phyloP scores from a whole-genome alignment of 2,797 vertebrate genomes.

The Xenentodon cancila region DNA sequence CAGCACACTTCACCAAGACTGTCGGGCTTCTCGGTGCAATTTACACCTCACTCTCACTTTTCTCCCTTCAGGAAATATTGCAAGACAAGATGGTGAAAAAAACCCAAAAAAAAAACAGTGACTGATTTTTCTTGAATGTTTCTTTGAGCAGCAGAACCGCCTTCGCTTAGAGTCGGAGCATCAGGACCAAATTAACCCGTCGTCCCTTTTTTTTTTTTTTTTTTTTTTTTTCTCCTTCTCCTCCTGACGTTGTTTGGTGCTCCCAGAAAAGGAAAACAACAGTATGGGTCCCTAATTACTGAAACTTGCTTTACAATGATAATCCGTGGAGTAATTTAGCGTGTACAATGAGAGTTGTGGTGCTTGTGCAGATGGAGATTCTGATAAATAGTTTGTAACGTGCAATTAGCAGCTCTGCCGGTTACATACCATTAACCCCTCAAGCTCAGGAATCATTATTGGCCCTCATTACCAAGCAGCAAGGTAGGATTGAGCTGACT shows the following conservation, averaged over 20 bases:
- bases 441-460: constrained; percentile 96
- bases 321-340: constrained; percentile 99
- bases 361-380: constrained; percentile 96
- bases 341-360: constrained; percentile 93
- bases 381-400: constrained; percentile 99
- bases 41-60: constrained; percentile 74
- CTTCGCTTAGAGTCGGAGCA: constrained; percentile 54
- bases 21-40: constrained; percentile 65
- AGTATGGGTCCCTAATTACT: constrained; percentile 93
- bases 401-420: constrained; percentile 98
- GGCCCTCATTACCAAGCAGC: constrained; percentile 97
- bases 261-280: constrained; percentile 88
- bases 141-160: constrained; percentile 39
- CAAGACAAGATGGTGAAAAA: constrained; percentile 14
- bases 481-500: constrained; percentile 99
- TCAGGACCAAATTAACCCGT: constrained; percentile 76
- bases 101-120: constrained; percentile 46
- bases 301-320: constrained; percentile 99
- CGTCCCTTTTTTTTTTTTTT: constrained; percentile 39
- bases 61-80: constrained; percentile 61
- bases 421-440: constrained; percentile 99
- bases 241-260: constrained; percentile 60
- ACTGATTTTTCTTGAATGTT: constrained; percentile 52
- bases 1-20: constrained; percentile 32
- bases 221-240: constrained; percentile 5